These are phyloP conservation scores for Steatocranus sp. DNA, from an alignment of 2,797 vertebrate species.

Conservation along the genomic window DNA sequence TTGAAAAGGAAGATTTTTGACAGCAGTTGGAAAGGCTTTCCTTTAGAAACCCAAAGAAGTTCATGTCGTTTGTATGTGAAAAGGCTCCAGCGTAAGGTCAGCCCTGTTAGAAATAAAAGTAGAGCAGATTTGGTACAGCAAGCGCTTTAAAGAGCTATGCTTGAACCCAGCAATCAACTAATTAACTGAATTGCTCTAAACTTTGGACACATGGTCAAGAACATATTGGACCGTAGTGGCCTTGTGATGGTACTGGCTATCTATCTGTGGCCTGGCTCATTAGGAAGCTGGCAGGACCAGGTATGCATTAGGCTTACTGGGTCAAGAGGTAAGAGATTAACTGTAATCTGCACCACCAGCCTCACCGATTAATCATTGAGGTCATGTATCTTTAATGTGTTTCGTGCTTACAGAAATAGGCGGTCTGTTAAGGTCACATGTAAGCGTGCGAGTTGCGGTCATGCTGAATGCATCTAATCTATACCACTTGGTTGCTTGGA, in stretches of 20 bases:
- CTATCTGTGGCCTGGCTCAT: background rate
- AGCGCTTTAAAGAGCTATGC: background rate
- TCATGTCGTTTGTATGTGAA: background rate
- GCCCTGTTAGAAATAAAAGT: background rate
- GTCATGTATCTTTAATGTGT: background rate
- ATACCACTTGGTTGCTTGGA: background rate
- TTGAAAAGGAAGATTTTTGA: background rate
- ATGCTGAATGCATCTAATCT: background rate
- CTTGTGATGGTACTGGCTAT: background rate
- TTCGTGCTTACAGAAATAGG: background rate
- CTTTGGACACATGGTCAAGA: background rate
- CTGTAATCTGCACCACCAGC: background rate
- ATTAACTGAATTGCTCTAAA: background rate
- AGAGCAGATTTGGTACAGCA: background rate
- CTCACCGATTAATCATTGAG: background rate
- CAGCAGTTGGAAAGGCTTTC: background rate
- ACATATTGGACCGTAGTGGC: background rate
- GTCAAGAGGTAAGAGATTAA: conserved; percentile 11
- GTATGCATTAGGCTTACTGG: background rate
- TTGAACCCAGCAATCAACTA: background rate
- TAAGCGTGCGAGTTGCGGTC: background rate
- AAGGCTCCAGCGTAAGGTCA: background rate
- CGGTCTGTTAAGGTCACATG: background rate
- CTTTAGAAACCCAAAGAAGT: background rate
- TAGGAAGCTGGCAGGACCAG: background rate